Conservation (phyloP, 2,888 invertebrate genomes). For the Cephalotes varians region DNA sequence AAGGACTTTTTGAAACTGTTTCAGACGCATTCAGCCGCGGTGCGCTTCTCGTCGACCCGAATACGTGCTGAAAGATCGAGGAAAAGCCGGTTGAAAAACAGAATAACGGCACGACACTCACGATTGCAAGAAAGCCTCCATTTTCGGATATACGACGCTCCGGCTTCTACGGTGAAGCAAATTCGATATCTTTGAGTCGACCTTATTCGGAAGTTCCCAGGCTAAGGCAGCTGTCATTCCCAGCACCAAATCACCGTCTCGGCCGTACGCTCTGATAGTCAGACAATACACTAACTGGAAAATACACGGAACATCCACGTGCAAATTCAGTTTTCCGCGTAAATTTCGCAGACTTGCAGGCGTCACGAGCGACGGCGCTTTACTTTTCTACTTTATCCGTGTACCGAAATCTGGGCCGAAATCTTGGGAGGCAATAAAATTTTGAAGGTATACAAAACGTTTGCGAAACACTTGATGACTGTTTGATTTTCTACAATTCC, state of each 20-base stretch:
- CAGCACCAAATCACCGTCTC: conserved; percentile 88
- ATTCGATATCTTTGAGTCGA: conserved; percentile 79
- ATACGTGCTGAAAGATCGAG: conserved; percentile 11
- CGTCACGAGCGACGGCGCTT: conserved; percentile 16
- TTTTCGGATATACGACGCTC: conserved; percentile 88
- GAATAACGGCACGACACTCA: conserved; percentile 84
- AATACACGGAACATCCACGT: conserved; percentile 35
- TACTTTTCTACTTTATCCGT: conserved; percentile 46
- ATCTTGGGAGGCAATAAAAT: conserved; percentile 39
- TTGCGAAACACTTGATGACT: conserved; percentile 11
- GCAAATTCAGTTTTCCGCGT: conserved; percentile 44
- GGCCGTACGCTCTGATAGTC: conserved; percentile 87
- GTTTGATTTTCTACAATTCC: not conserved
- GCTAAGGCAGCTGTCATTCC: conserved; percentile 92
- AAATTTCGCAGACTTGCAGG: conserved; percentile 25
- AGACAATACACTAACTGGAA: conserved; percentile 87
- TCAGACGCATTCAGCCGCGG: not conserved
- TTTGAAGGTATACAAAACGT: conserved; percentile 16
- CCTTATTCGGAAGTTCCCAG: conserved; percentile 89
- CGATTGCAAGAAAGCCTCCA: conserved; percentile 89
- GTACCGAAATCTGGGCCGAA: conserved; percentile 43
- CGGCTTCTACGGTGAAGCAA: conserved; percentile 88
- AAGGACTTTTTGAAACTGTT: not conserved
- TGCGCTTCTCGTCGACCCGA: conserved; percentile 11
- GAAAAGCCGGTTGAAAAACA: conserved; percentile 27